Conservation (phyloP, 2,797 vertebrate species). For the Crocidura indochinensis region DNA sequence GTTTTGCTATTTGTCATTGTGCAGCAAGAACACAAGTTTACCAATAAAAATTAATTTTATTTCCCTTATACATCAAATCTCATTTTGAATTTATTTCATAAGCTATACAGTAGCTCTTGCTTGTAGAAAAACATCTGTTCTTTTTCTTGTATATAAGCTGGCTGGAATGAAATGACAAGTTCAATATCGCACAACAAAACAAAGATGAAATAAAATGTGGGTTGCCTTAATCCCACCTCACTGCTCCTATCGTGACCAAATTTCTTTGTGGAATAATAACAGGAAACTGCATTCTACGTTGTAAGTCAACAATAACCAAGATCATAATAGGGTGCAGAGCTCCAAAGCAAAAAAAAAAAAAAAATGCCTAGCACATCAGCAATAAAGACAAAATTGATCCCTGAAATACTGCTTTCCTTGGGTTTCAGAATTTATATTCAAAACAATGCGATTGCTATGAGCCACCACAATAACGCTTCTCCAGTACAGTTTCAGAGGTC, state of each 20-base stretch:
- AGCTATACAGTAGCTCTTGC: conserved; percentile 9
- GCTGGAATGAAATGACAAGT: conserved; percentile 58
- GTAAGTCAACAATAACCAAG: conserved; percentile 67
- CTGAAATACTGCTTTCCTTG: conserved; percentile 82
- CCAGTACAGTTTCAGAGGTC: conserved; percentile 84
- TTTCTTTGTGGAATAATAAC: conserved; percentile 72
- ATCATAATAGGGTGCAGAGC: conserved; percentile 55
- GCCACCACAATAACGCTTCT: conserved; percentile 79
- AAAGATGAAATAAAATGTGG: conserved; percentile 73
- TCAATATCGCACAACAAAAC: conserved; percentile 69
- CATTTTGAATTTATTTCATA: conserved; percentile 69
- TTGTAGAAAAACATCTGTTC: conserved; percentile 40
- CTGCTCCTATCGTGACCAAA: conserved; percentile 11
- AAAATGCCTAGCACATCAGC: conserved; percentile 63
- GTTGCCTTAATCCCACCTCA: conserved; percentile 42
- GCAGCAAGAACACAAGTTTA: not conserved
- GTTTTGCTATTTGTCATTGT: conserved; percentile 4
- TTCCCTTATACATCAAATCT: conserved; percentile 45
- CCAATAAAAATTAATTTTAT: conserved; percentile 70
- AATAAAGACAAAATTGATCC: conserved; percentile 73
- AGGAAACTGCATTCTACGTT: conserved; percentile 48
- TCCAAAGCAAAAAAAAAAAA: conserved; percentile 71
- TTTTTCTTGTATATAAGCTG: conserved; percentile 53
- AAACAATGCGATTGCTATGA: conserved; percentile 79
- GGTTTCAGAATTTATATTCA: conserved; percentile 86